Evolutionary conservation across 2,113 vertebrate genomes (phyloP).

Genomic region (Dipodomys ordii): DNA sequence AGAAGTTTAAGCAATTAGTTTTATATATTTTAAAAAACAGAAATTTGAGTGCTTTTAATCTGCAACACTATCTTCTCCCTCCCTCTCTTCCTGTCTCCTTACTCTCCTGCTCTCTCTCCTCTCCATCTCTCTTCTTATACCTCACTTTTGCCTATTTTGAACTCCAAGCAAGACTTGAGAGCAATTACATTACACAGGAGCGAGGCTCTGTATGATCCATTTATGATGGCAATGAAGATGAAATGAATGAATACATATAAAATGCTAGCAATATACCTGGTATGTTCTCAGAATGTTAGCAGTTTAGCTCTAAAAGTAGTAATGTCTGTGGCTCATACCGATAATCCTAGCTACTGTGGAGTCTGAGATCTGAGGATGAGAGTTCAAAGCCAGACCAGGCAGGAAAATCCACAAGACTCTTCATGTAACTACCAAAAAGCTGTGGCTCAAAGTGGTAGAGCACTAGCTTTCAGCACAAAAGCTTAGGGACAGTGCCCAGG

Average conservation of each 20-base stretch:
- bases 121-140: neutral
- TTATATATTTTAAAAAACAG: constrained; percentile 1
- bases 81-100: too few species aligned
- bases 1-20: neutral
- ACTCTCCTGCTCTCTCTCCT: neutral
- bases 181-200: neutral
- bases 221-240: neutral
- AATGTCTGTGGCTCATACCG: too few species aligned
- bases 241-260: neutral
- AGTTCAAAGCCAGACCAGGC: too few species aligned
- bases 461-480: too few species aligned
- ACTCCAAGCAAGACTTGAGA: constrained; percentile 5
- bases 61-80: neutral
- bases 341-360: too few species aligned
- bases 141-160: neutral
- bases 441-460: too few species aligned
- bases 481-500: too few species aligned
- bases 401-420: too few species aligned
- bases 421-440: too few species aligned
- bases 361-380: too few species aligned
- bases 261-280: neutral
- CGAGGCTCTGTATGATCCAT: neutral
- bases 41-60: neutral
- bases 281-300: neutral
- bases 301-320: constrained; percentile 11